Evolutionary conservation across 2,797 vertebrate species (phyloP).

Genomic region (Mallotus villosus): DNA sequence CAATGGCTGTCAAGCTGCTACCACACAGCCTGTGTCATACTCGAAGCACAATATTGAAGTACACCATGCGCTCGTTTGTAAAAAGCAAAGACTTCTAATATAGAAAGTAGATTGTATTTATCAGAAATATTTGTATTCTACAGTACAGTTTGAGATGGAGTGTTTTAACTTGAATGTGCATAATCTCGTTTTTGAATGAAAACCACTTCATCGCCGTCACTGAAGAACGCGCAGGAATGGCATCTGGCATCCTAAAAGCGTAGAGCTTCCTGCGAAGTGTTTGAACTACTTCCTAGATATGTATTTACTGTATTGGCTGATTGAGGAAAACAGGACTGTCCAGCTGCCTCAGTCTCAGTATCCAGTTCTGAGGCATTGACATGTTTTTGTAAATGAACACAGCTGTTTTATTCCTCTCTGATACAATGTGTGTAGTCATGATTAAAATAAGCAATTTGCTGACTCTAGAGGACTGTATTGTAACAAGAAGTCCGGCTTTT

Average conservation of each 20-base stretch:
- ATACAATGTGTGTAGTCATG: background rate
- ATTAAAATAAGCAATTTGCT: conserved; percentile 18
- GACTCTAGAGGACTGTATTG: conserved; percentile 36
- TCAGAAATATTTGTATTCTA: conserved; percentile 14
- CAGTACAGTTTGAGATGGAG: conserved; percentile 29
- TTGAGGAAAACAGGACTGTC: background rate
- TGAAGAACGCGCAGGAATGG: background rate
- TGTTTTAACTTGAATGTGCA: conserved; percentile 47
- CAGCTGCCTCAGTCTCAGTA: background rate
- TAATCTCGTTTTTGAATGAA: background rate
- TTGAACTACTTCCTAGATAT: conserved; percentile 2
- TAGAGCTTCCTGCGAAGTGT: conserved; percentile 2
- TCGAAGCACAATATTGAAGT: conserved; percentile 53
- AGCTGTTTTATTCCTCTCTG: conserved; percentile 2
- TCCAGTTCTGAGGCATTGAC: background rate
- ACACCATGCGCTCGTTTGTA: conserved; percentile 28
- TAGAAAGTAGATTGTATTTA: conserved; percentile 52
- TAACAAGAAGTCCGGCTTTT: conserved; percentile 33
- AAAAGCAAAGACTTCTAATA: conserved; percentile 37
- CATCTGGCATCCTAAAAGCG: background rate
- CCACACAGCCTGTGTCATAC: conserved; percentile 18
- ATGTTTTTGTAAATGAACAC: conserved; percentile 11
- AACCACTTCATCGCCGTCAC: background rate
- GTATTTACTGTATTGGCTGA: background rate
- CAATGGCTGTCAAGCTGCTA: conserved; percentile 7